Base-by-base conservation (phyloP, 2,888 invertebrate genomes). In the Caenorhabditis angaria region DNA sequence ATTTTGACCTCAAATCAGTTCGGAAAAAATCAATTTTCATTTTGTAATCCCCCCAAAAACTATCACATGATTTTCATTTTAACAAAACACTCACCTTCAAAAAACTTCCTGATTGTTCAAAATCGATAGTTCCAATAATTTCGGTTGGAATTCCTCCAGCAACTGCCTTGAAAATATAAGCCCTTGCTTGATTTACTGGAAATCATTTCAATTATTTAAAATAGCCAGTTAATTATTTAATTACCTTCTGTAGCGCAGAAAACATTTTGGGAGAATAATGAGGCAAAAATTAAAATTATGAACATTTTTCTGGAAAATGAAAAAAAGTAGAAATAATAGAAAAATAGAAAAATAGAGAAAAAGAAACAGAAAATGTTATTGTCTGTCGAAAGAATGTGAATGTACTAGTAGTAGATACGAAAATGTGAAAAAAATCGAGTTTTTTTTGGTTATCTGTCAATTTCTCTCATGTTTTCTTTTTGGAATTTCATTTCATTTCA, bases 81-180 rank as follows among this genome's bases (percentile, higher is more conserved):
- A 5, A 59, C 2, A 60, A n/a, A 25, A 2, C 22, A 55, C 35
- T n/a, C 25, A 77, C 78, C 66, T 76, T 76, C 25, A 77, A 41
- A 24, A 75, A 68, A 32, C 66, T 73, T 50, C 80, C 80, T 20
- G 65, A 62, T 47, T 82, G 82, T 35, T 65, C 67, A 54, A 82
- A 79, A 56, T 82, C 82, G 47, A 82, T 71, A 27, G 71, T 71
- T 54, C 82, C 82, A 41, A 80, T 72, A 1, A 75, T 27, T 61
- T 77, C 65, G 18, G 70, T 71, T 4, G 77, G 75, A 2, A 75
- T 51, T 51, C 76, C 60, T 20, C 76, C 76, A 12, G 62, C 54
- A 0, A 63, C 69, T 8, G 82, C 78, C 53, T 69, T 65, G 75
- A 73, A 82, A 55, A 82, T 74, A 65, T 77, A 79, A 4, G 73